These are phyloP conservation scores for Cataglyphis hispanica DNA, from an alignment of 1,140 invertebrate genomes.

Conservation along the genomic window DNA sequence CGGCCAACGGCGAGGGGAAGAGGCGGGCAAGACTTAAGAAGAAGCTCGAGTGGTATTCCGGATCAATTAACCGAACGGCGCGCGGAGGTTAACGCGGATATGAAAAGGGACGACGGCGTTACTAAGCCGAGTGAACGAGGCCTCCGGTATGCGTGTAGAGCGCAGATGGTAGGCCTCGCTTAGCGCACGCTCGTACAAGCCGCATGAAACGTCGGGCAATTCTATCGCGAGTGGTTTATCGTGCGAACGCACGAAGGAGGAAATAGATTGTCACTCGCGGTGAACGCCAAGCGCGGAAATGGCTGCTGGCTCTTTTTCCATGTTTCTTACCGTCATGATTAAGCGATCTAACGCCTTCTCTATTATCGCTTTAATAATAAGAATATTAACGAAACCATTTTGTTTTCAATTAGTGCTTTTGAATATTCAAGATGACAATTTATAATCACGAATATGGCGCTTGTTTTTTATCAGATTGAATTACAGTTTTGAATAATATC, in stretches of 20 bases:
- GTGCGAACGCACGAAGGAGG: conserved; percentile 64
- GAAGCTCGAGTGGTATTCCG: conserved; percentile 75
- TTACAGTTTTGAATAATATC: too few relatives aligned
- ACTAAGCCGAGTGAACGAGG: conserved; percentile 67
- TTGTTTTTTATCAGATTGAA: too few relatives aligned
- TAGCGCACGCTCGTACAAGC: conserved; percentile 41
- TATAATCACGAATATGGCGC: too few relatives aligned
- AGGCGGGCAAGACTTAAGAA: conserved; percentile 44
- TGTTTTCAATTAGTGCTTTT: too few relatives aligned
- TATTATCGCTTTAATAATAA: not conserved
- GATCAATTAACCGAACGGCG: conserved; percentile 76
- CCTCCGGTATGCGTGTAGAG: conserved; percentile 68
- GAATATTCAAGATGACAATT: too few relatives aligned
- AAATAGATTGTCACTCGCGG: conserved; percentile 61
- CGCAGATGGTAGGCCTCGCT: conserved; percentile 53
- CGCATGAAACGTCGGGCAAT: conserved; percentile 55
- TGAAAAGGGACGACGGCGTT: conserved; percentile 76
- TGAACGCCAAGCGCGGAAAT: conserved; percentile 24
- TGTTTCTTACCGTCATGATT: conserved; percentile 1
- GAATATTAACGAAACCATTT: too few relatives aligned
- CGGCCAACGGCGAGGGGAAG: not conserved
- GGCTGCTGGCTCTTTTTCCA: not conserved
- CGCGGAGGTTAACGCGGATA: conserved; percentile 77
- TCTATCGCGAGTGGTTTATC: conserved; percentile 66
- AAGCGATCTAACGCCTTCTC: not conserved